Evolutionary conservation across 2,797 vertebrate genomes (phyloP), one percentile per base, ranked within the genome.

Genomic region (Orestias chungarensis): DNA sequence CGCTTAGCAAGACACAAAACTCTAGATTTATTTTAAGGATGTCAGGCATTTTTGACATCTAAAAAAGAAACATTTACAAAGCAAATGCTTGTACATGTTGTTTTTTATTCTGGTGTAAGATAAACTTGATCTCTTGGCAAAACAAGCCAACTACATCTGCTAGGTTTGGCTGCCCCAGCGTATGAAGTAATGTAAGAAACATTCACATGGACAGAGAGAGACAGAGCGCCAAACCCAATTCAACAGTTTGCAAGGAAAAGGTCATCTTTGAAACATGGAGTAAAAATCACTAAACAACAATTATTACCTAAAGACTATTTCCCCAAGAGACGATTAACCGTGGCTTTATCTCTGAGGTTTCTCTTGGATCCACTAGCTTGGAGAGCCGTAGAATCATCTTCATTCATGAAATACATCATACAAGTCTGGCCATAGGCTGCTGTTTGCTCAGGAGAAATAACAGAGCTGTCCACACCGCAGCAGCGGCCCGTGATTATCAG

Each of bases 211-310:
- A 75, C 62, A 86, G 78, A 87, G 82, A 87, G 82, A 87, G 71
- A 85, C 78, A 90, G 89, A 81, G 75, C 61, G 44, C 54, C 17
- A 82, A 74, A 81, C 83, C 81, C 79, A 74, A 78, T 78, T 89
- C 86, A 92, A 88, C 55, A 71, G 86, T 68, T 85, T 29, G 65
- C 75, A 72, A 74, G 66, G 74, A 20, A 61, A 27, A 20, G 17
- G 9, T 4, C 54, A 7, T 66, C 52, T 52, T 71, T 25, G 50
- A 75, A 6, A 68, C 29, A 12, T 20, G 15, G 43, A 35, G 44
- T 62, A 59, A 71, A 73, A 49, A 38, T 62, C n/a, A 43, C 17
- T 61, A 50, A 43, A n/a, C 46, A 33, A 17, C 55, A 4, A 65
- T 42, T 2, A n/a, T 27, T 50, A 23, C 65, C 27, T 10, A 35